Evolutionary conservation across 2,113 vertebrate species (phyloP).

Genomic region (Oncorhynchus clarkii): DNA sequence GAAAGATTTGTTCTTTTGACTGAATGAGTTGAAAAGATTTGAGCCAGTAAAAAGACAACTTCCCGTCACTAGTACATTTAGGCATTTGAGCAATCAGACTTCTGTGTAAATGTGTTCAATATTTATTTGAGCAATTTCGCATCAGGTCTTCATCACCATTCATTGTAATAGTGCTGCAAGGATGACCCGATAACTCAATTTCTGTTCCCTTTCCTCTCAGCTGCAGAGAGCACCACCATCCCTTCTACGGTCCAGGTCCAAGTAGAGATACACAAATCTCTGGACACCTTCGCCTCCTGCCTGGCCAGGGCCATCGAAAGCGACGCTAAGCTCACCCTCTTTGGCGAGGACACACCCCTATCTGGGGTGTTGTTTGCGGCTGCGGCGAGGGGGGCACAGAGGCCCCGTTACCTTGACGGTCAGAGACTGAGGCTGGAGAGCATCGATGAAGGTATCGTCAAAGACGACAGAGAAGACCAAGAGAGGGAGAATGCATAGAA

Average conservation of each 20-base stretch:
- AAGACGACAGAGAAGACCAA: conserved; percentile 55
- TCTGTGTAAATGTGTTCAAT: no score
- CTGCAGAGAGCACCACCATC: neutral
- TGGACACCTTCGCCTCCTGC: conserved; percentile 88
- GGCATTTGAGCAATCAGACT: no score
- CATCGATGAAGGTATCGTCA: conserved; percentile 90
- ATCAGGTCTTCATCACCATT: no score
- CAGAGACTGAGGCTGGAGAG: conserved; percentile 90
- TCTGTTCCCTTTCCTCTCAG: neutral
- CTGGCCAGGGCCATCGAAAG: conserved; percentile 91
- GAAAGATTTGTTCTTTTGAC: no score
- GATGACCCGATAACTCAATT: no score
- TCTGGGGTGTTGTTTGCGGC: conserved; percentile 66
- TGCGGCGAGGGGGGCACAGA: conserved; percentile 47
- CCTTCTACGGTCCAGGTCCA: conserved; percentile 76
- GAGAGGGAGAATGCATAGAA: conserved; percentile 42
- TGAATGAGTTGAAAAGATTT: no score
- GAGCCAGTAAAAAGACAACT: no score
- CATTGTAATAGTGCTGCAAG: no score
- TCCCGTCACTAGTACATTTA: no score
- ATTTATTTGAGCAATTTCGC: no score
- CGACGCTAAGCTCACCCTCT: conserved; percentile 90
- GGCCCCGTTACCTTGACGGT: conserved; percentile 75
- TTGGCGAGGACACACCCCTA: conserved; percentile 80
- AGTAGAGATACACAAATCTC: conserved; percentile 85